Conservation (phyloP, 2,888 invertebrate species). For the Amphipoea oculea region DNA sequence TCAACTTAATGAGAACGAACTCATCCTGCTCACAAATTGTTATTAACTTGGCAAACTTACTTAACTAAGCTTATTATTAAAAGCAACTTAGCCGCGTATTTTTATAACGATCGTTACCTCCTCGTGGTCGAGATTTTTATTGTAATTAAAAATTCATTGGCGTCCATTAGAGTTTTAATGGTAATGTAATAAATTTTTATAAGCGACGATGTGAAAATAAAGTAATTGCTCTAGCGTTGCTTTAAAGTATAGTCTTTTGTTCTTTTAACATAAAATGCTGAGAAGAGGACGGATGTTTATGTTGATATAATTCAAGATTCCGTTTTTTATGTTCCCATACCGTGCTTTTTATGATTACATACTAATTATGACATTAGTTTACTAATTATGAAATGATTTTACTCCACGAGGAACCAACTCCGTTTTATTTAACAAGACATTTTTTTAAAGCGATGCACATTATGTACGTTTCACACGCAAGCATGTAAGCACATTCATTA, state of each 20-base stretch:
- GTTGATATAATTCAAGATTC: not conserved
- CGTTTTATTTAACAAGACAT: not conserved
- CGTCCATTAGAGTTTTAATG: constrained; percentile 57
- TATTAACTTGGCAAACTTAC: constrained; percentile 62
- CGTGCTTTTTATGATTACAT: not conserved
- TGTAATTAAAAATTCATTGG: constrained; percentile 62
- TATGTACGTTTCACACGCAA: not conserved
- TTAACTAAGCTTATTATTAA: constrained; percentile 56
- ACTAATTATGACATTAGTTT: not conserved
- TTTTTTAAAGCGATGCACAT: not conserved
- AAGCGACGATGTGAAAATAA: constrained; percentile 51
- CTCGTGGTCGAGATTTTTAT: constrained; percentile 46
- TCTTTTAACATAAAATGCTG: constrained; percentile 27
- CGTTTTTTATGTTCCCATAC: not conserved
- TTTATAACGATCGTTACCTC: constrained; percentile 57
- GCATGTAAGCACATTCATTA: not conserved
- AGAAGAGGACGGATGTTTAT: not conserved
- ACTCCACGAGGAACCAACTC: too few species aligned
- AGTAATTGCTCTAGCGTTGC: constrained; percentile 43
- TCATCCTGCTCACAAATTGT: constrained; percentile 53
- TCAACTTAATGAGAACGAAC: constrained; percentile 55
- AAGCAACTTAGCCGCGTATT: constrained; percentile 52
- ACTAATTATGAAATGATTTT: not conserved
- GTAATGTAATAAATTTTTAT: constrained; percentile 52
- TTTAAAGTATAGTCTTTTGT: constrained; percentile 25